These are phyloP conservation scores for Myoxocephalus aenaeus DNA, from an alignment of 2,797 vertebrate genomes.

Conservation along the genomic window DNA sequence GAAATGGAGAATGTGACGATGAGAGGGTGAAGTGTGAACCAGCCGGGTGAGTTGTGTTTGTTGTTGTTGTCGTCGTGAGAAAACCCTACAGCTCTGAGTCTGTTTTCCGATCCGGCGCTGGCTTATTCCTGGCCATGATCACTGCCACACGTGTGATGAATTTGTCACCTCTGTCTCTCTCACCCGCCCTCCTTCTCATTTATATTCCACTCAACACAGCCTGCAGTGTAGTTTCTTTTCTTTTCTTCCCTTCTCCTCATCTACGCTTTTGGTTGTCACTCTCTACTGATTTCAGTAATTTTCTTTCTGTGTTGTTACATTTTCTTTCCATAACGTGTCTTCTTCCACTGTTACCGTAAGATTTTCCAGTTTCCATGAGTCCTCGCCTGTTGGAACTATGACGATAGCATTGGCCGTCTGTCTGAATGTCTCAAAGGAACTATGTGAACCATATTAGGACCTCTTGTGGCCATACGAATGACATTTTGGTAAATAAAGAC, in stretches of 20 bases:
- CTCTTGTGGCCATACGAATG: neutral
- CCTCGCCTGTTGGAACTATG: neutral
- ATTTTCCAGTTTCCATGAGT: neutral
- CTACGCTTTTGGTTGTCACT: neutral
- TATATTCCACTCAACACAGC: conserved; percentile 31
- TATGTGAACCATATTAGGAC: conserved; percentile 5
- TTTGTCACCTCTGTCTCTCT: conserved; percentile 45
- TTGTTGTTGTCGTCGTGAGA: conserved; percentile 30
- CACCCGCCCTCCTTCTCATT: conserved; percentile 7
- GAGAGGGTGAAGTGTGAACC: neutral
- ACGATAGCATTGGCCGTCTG: neutral
- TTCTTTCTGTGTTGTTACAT: neutral
- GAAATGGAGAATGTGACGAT: conserved; percentile 25
- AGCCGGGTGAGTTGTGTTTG: conserved; percentile 14
- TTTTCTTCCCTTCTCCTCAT: neutral
- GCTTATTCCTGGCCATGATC: conserved; percentile 26
- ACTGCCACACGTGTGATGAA: conserved; percentile 45
- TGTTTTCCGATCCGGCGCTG: conserved; percentile 37
- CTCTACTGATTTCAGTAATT: neutral
- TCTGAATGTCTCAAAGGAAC: neutral
- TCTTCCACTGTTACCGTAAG: neutral
- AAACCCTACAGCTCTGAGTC: conserved; percentile 26
- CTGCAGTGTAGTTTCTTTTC: neutral
- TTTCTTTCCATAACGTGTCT: neutral
- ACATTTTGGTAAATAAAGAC: too few relatives aligned